Evolutionary conservation across 2,888 invertebrate genomes (phyloP).

Genomic region (Priocnemis perturbator): DNA sequence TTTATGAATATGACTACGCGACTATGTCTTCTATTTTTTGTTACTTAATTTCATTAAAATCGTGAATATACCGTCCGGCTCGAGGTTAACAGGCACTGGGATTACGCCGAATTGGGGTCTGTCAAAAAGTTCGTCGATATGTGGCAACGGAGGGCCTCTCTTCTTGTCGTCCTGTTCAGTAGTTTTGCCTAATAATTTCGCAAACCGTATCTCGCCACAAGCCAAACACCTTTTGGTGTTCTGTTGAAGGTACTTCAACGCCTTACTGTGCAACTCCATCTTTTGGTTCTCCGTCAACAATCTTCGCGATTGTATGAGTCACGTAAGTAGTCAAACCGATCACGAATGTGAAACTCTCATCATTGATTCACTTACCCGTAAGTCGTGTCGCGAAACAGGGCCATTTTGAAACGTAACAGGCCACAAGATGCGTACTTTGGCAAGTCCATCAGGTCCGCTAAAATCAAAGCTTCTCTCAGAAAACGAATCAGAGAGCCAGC

Average conservation of each 20-base stretch:
- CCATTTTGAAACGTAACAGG: conserved; percentile 79
- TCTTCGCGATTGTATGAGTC: conserved; percentile 56
- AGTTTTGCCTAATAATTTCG: conserved; percentile 73
- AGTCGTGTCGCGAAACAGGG: conserved; percentile 79
- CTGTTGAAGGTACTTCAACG: conserved; percentile 78
- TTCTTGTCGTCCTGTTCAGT: conserved; percentile 23
- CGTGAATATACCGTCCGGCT: not conserved
- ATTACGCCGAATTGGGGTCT: conserved; percentile 22
- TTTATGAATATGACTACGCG: not conserved
- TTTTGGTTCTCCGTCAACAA: conserved; percentile 81
- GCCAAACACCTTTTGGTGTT: conserved; percentile 78
- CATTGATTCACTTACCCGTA: conserved; percentile 72
- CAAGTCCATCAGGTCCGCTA: conserved; percentile 77
- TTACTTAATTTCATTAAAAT: too few relatives aligned
- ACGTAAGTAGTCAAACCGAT: not conserved
- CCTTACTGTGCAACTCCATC: conserved; percentile 79
- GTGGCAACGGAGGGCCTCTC: conserved; percentile 2
- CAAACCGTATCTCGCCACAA: conserved; percentile 78
- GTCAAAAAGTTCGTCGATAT: conserved; percentile 37
- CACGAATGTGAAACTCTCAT: not conserved
- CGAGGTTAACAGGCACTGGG: not conserved
- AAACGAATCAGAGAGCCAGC: not conserved
- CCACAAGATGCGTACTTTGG: conserved; percentile 81
- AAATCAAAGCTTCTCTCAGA: conserved; percentile 43
- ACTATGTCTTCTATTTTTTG: too few relatives aligned